Base-by-base conservation (phyloP, 2,113 vertebrate species). In the Manacus vitellinus region DNA sequence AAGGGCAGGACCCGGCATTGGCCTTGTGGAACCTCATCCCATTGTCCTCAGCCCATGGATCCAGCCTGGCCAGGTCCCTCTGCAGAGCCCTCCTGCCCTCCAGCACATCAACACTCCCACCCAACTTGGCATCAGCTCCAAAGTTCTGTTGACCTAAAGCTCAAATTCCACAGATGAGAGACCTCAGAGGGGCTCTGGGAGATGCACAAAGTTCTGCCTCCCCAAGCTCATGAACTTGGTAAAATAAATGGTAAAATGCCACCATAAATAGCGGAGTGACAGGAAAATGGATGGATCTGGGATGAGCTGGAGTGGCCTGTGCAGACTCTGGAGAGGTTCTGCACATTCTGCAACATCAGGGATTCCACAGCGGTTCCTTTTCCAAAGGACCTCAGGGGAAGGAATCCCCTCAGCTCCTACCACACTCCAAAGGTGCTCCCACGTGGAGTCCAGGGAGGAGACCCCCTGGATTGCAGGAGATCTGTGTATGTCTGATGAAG, bases 371-470 rank as follows among this genome's bases (percentile, higher is more conserved):
- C 19, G 56, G 11, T 37, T 73, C 47, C 11, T 28, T 54, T 72
- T 22, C 59, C 46, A 70, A 10, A 0, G 3, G 8, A 35, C 30
- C 6, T 31, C 1, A 0, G 14, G 19, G 19, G 63, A 94, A 68
- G 17, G 63, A 94, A 68, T 14, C n/a, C 23, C 14, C 24, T 49
- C 74, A 46, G 56, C 10, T 70, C 37, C 37, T 55, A 30, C 7
- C 25, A 19, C 16, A 5, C 27, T 30, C 18, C 33, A 46, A n/a
- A 31, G 35, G 12, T 16, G 6, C 20, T 15, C 8, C 43, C 24
- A 9, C 0, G 1, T 3, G 2, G 10, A 28, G 8, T 27, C 37
- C 8, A 1, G 0, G 13, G 19, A 46, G 15, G 67, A 6, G 16
- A 59, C 18, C 61, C 59, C 15, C 12, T 27, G 44, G 28, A 55